Evolutionary conservation across 1,140 invertebrate genomes (phyloP).

Genomic region (Nixonia krombeini): DNA sequence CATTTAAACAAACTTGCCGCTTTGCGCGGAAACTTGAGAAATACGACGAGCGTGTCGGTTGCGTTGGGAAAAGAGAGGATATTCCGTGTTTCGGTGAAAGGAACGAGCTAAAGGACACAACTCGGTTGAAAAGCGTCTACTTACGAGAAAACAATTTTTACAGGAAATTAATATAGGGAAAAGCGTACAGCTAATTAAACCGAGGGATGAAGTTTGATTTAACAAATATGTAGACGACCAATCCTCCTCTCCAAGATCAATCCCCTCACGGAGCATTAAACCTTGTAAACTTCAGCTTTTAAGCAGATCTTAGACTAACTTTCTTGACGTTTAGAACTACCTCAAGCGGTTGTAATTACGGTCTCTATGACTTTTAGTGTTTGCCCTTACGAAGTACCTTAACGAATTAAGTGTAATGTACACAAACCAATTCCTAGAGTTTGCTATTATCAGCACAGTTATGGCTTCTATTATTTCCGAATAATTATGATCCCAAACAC

Average conservation of each 20-base stretch:
- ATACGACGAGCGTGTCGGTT: not conserved
- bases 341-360: conserved; percentile 42
- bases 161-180: not conserved
- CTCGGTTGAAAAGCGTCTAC: too few species aligned
- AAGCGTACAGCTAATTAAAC: too few species aligned
- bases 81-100: too few species aligned
- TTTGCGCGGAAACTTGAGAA: too few species aligned
- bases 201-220: too few species aligned
- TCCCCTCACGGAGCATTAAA: conserved; percentile 29
- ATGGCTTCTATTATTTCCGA: conserved; percentile 17
- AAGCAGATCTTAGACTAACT: conserved; percentile 29
- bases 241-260: too few species aligned
- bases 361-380: conserved; percentile 30
- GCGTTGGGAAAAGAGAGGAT: too few species aligned
- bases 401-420: conserved; percentile 22
- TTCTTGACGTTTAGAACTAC: conserved; percentile 33
- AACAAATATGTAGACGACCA: too few species aligned
- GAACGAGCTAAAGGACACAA: too few species aligned
- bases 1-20: too few species aligned
- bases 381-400: conserved; percentile 24
- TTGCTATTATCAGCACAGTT: conserved; percentile 31
- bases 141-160: not conserved
- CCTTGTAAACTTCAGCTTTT: conserved; percentile 38
- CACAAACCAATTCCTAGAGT: conserved; percentile 18
- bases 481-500: conserved; percentile 1